These are phyloP conservation scores for Bettongia penicillata DNA, from an alignment of 2,113 vertebrate species.

Conservation along the genomic window DNA sequence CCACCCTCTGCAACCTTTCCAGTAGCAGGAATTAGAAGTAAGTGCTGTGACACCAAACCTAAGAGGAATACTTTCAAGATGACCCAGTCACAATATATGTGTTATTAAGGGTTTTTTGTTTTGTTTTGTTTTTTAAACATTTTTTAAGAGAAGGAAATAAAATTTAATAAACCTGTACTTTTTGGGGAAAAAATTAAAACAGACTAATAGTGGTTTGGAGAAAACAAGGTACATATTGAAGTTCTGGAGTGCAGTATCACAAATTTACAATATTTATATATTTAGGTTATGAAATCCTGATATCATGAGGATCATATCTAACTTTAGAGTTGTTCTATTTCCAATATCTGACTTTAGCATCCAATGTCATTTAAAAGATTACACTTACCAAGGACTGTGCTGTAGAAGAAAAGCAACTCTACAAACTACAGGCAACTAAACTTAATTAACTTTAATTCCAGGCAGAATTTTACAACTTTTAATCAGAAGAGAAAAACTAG, in stretches of 20 bases:
- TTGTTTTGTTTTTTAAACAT: too few species aligned
- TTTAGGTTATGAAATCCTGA: background rate
- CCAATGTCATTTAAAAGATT: background rate
- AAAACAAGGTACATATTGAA: background rate
- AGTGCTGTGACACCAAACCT: background rate
- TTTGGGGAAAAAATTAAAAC: background rate
- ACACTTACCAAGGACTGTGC: background rate
- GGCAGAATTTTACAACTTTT: background rate
- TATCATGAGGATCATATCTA: background rate
- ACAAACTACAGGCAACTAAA: background rate
- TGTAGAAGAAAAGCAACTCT: background rate
- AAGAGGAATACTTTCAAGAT: background rate
- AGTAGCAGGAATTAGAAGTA: background rate
- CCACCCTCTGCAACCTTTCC: too few species aligned
- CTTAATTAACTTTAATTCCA: background rate
- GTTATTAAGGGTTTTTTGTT: background rate
- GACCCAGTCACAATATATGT: background rate
- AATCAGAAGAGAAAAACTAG: background rate
- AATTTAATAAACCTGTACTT: background rate
- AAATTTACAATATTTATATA: background rate
- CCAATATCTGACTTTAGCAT: background rate
- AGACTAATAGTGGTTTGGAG: background rate
- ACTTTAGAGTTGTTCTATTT: background rate
- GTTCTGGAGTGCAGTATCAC: background rate
- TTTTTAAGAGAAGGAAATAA: background rate